Conservation (phyloP, 1,140 invertebrate genomes). For the Lepidurus packardi region DNA sequence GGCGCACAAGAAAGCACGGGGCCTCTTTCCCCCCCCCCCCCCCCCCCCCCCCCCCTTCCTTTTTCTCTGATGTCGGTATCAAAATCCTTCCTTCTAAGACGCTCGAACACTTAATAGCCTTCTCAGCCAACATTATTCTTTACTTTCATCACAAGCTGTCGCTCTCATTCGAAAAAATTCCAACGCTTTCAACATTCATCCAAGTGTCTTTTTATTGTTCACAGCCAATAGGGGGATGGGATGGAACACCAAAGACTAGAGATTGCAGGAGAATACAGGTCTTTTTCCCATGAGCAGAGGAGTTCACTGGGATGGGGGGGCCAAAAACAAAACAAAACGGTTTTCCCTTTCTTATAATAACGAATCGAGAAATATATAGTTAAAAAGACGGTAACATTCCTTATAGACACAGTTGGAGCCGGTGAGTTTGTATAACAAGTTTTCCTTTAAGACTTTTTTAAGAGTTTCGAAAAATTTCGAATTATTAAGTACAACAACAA, state of each 20-base stretch:
- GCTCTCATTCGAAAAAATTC: background rate
- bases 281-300: background rate
- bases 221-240: background rate
- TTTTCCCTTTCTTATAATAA: background rate
- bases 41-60: no score
- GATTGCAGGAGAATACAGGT: constrained; percentile 13
- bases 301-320: background rate
- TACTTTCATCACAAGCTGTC: background rate
- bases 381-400: background rate
- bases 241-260: constrained; percentile 19
- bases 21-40: background rate
- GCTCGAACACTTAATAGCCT: background rate
- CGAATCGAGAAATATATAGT: background rate
- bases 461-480: background rate
- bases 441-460: background rate
- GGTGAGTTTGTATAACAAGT: background rate
- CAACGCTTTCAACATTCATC: background rate
- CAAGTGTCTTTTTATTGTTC: constrained; percentile 16
- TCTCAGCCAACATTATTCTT: background rate
- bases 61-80: background rate
- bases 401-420: background rate
- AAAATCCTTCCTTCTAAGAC: constrained; percentile 9
- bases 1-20: background rate
- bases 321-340: background rate
- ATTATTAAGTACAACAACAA: constrained; percentile 1